Conservation (phyloP, 2,888 invertebrate genomes). For the Epinotia nisella region DNA sequence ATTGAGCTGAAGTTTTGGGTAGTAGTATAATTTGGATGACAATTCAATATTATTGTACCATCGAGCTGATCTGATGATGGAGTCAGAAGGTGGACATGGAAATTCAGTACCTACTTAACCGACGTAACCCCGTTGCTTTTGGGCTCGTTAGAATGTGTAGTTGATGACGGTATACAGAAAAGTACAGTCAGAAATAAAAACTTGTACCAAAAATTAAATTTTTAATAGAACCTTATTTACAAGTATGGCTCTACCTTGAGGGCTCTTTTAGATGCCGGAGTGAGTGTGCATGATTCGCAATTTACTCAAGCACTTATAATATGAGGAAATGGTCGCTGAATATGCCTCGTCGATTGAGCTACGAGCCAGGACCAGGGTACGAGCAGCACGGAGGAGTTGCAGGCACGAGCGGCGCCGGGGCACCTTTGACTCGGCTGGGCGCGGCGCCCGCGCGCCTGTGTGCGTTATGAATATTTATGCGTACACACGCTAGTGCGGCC, state of each 20-base stretch:
- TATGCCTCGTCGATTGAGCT: neutral
- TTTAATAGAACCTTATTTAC: too few relatives aligned
- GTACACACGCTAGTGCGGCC: slow-evolving; percentile 57
- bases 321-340: neutral
- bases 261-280: neutral
- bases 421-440: slow-evolving; percentile 70
- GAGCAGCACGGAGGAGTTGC: slow-evolving; percentile 43
- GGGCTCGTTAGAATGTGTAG: too few relatives aligned
- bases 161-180: too few relatives aligned
- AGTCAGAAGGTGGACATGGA: too few relatives aligned
- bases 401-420: slow-evolving; percentile 60
- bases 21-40: too few relatives aligned
- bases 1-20: too few relatives aligned
- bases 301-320: neutral
- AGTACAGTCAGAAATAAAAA: too few relatives aligned
- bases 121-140: too few relatives aligned
- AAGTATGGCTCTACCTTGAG: neutral
- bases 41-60: too few relatives aligned
- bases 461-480: slow-evolving; percentile 70
- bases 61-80: too few relatives aligned
- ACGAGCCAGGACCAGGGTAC: slow-evolving; percentile 53
- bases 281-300: neutral
- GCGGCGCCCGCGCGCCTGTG: slow-evolving; percentile 60
- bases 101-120: too few relatives aligned
- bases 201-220: too few relatives aligned